Evolutionary conservation across 2,797 vertebrate genomes (phyloP).

Genomic region (Carapus acus): DNA sequence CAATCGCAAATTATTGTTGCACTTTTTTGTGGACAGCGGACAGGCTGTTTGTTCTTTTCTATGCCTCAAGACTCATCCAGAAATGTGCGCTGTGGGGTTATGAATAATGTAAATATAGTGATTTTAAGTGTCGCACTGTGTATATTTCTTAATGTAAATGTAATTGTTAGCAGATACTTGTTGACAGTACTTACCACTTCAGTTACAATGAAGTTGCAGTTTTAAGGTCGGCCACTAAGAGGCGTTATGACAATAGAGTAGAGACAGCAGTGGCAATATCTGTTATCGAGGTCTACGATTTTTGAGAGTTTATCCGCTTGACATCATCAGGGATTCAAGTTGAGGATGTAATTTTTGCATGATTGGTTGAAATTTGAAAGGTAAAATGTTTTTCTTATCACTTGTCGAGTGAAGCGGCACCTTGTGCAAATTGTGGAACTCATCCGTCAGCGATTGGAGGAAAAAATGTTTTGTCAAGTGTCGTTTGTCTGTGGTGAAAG

Average conservation of each 20-base stretch:
- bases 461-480: too few relatives aligned
- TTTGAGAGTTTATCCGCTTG: too few relatives aligned
- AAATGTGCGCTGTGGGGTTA: slow-evolving; percentile 50
- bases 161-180: neutral
- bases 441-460: too few relatives aligned
- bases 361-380: too few relatives aligned
- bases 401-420: too few relatives aligned
- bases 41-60: neutral
- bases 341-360: too few relatives aligned
- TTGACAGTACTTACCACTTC: neutral
- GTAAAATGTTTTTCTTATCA: too few relatives aligned
- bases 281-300: too few relatives aligned
- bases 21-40: neutral
- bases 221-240: slow-evolving; percentile 46
- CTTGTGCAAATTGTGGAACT: too few relatives aligned
- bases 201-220: slow-evolving; percentile 4
- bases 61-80: too few relatives aligned
- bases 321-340: too few relatives aligned
- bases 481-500: too few relatives aligned
- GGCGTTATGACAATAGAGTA: slow-evolving; percentile 34
- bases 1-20: neutral
- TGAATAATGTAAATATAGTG: slow-evolving; percentile 37
- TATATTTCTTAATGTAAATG: slow-evolving; percentile 14
- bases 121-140: slow-evolving; percentile 31
- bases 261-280: neutral